Conservation (phyloP, 2,797 vertebrate genomes). For the Picus viridis region DNA sequence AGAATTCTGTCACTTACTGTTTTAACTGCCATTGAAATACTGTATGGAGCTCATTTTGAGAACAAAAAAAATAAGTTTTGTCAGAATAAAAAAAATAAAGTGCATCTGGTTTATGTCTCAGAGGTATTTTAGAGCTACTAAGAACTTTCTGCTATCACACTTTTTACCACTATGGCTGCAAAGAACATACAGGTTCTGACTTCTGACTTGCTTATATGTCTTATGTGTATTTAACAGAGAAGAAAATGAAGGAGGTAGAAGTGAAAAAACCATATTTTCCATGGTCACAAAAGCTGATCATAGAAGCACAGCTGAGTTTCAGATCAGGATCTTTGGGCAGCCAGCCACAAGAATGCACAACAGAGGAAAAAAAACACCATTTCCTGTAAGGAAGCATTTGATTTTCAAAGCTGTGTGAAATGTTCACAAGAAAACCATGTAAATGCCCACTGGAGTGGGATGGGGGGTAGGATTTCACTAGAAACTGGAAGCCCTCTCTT, state of each 20-base stretch:
- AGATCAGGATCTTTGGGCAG: slow-evolving; percentile 40
- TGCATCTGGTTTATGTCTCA: not conserved
- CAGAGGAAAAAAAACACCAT: slow-evolving; percentile 31
- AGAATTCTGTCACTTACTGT: not conserved
- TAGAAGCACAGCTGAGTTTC: slow-evolving; percentile 52
- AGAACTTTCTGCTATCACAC: not conserved
- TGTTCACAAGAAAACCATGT: slow-evolving; percentile 55
- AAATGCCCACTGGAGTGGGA: slow-evolving; percentile 21
- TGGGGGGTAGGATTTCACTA: not conserved
- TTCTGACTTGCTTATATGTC: slow-evolving; percentile 4
- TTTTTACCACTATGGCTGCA: not conserved
- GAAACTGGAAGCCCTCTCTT: slow-evolving; percentile 39
- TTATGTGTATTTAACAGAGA: not conserved
- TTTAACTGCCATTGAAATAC: not conserved
- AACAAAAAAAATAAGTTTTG: not conserved
- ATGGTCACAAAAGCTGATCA: not conserved
- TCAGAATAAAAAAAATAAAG: not conserved
- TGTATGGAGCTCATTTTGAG: not conserved
- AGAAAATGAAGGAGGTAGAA: not conserved
- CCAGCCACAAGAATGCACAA: slow-evolving; percentile 40
- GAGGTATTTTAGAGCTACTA: not conserved
- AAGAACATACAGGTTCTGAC: not conserved
- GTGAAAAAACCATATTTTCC: not conserved
- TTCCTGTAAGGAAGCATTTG: slow-evolving; percentile 64
- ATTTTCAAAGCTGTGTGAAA: slow-evolving; percentile 60